Conservation (phyloP, 1,140 invertebrate species). For the Condylostylus longicornis region DNA sequence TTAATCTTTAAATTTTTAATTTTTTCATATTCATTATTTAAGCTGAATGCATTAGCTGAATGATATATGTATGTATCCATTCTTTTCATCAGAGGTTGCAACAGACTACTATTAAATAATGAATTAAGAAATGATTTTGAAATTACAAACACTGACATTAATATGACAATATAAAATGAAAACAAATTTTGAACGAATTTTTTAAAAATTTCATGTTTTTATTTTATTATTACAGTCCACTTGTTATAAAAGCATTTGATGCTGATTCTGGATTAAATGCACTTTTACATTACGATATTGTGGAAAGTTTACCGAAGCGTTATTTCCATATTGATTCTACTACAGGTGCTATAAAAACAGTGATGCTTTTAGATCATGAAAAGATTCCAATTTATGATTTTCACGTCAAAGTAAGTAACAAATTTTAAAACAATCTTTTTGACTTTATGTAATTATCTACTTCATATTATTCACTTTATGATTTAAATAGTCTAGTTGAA, state of each 20-base stretch:
- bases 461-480: background rate
- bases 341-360: constrained; percentile 72
- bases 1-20: too few species aligned
- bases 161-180: too few species aligned
- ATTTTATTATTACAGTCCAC: constrained; percentile 40
- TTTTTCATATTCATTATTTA: too few species aligned
- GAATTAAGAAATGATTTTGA: too few species aligned
- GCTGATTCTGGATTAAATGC: constrained; percentile 69
- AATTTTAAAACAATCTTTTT: background rate
- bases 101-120: too few species aligned
- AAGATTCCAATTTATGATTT: constrained; percentile 52
- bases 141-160: too few species aligned
- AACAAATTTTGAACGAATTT: too few species aligned
- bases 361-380: constrained; percentile 69
- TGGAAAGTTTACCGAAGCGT: constrained; percentile 52
- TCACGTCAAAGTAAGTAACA: constrained; percentile 46
- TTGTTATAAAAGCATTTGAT: constrained; percentile 65
- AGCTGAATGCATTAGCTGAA: too few species aligned
- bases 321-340: constrained; percentile 77
- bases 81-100: too few species aligned
- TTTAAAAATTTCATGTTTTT: too few species aligned
- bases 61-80: too few species aligned
- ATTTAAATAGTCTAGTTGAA: background rate
- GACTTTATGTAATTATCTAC: background rate
- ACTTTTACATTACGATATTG: constrained; percentile 68